phyloP scores from a whole-genome alignment of 2,888 invertebrate species.

The Corythucha ciliata region DNA sequence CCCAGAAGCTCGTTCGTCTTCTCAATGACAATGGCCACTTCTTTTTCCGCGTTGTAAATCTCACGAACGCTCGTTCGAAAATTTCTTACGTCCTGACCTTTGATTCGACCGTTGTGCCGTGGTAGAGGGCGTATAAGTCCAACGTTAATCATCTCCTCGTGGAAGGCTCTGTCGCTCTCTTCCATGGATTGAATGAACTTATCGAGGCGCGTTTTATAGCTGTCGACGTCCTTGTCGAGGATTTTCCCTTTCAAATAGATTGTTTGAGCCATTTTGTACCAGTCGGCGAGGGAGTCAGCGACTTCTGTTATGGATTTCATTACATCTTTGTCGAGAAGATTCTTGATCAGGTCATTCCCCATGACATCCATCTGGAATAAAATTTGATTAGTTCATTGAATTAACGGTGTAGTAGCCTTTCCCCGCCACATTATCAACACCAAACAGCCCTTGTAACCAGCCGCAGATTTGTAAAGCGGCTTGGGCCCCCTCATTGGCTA shows the following conservation, averaged over 20 bases:
- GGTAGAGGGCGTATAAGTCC: slow-evolving; percentile 27
- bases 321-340: slow-evolving; percentile 27
- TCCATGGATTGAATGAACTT: slow-evolving; percentile 40
- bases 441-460: too few species aligned
- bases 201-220: slow-evolving; percentile 45
- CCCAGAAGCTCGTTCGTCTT: slow-evolving; percentile 44
- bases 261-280: slow-evolving; percentile 84
- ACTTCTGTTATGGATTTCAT: slow-evolving; percentile 55
- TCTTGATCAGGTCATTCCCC: slow-evolving; percentile 26
- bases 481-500: too few species aligned
- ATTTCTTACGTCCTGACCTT: slow-evolving; percentile 33
- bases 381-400: neutral
- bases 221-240: slow-evolving; percentile 60
- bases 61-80: slow-evolving; percentile 38
- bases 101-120: slow-evolving; percentile 33
- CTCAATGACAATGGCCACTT: slow-evolving; percentile 42
- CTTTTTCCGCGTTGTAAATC: slow-evolving; percentile 40
- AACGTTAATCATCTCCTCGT: slow-evolving; percentile 33
- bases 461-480: too few species aligned
- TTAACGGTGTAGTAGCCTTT: neutral
- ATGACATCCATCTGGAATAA: slow-evolving; percentile 28
- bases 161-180: slow-evolving; percentile 34
- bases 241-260: slow-evolving; percentile 75
- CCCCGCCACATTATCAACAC: too few species aligned
- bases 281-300: slow-evolving; percentile 70